Conservation (phyloP, 2,797 vertebrate species). For the Lutra lutra region DNA sequence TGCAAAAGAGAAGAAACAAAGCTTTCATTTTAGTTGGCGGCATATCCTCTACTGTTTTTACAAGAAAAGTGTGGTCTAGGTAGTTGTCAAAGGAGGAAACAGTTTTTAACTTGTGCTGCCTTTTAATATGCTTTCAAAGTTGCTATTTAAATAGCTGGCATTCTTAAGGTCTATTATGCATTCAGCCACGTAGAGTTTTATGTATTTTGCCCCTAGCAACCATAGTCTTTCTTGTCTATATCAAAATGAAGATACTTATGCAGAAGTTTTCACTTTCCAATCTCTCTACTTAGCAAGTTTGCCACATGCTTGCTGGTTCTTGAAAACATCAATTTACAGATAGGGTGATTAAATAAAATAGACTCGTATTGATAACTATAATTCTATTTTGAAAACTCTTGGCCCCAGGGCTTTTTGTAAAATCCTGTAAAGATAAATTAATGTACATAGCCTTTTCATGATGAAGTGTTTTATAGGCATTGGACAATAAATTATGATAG, state of each 20-base stretch:
- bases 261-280: constrained; percentile 45
- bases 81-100: constrained; percentile 67
- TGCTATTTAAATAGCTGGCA: constrained; percentile 75
- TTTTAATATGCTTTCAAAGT: constrained; percentile 74
- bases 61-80: constrained; percentile 66
- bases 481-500: constrained; percentile 44
- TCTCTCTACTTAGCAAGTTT: constrained; percentile 58
- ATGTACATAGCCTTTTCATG: not conserved
- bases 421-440: constrained; percentile 35
- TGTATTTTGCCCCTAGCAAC: constrained; percentile 71
- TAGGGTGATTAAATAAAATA: constrained; percentile 54
- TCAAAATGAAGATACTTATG: constrained; percentile 66
- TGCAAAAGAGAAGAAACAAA: constrained; percentile 64
- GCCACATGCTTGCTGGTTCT: not conserved
- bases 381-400: constrained; percentile 34
- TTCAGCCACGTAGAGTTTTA: constrained; percentile 59
- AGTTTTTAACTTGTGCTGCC: constrained; percentile 21
- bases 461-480: constrained; percentile 17
- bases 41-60: constrained; percentile 46
- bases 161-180: constrained; percentile 63
- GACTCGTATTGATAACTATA: constrained; percentile 36
- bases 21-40: constrained; percentile 57
- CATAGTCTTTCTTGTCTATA: constrained; percentile 53
- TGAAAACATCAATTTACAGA: constrained; percentile 36
- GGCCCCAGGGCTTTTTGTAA: not conserved